A percentile compares a stretch with the other conserved stretches of the same genome.
Evolutionary conservation across 2,797 vertebrate species (phyloP).

Genomic region (Rhincodon typus): DNA sequence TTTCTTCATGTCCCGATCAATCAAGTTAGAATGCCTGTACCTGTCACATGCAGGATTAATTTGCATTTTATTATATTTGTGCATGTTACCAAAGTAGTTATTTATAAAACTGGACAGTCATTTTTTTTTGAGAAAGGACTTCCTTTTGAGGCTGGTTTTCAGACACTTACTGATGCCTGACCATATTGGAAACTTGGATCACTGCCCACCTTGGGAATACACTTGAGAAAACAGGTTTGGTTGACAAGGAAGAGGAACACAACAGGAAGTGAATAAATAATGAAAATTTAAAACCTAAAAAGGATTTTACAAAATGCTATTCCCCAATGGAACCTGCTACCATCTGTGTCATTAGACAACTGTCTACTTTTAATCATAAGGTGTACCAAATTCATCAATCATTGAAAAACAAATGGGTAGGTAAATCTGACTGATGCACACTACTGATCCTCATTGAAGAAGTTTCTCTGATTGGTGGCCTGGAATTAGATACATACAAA

Average conservation of each 20-base stretch:
- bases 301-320: neutral
- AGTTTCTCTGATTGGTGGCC: neutral
- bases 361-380: neutral
- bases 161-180: neutral
- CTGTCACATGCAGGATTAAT: neutral
- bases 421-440: neutral
- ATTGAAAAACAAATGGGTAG: too few species aligned
- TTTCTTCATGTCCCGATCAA: too few species aligned
- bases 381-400: neutral
- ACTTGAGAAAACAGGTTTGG: constrained; percentile 40
- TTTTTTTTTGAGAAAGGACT: neutral
- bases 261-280: neutral
- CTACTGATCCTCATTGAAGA: neutral
- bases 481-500: neutral
- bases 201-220: constrained; percentile 41
- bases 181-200: constrained; percentile 7
- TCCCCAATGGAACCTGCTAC: neutral
- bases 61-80: neutral
- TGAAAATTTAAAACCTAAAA: neutral
- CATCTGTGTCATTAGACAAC: neutral
- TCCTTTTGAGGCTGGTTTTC: neutral
- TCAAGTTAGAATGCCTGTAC: neutral
- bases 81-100: neutral
- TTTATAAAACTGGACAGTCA: neutral
- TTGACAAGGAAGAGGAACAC: too few species aligned